Evolutionary conservation across 2,888 invertebrate species (phyloP), one percentile per base, ranked within the genome.

Genomic region (Callyntrura sp.): DNA sequence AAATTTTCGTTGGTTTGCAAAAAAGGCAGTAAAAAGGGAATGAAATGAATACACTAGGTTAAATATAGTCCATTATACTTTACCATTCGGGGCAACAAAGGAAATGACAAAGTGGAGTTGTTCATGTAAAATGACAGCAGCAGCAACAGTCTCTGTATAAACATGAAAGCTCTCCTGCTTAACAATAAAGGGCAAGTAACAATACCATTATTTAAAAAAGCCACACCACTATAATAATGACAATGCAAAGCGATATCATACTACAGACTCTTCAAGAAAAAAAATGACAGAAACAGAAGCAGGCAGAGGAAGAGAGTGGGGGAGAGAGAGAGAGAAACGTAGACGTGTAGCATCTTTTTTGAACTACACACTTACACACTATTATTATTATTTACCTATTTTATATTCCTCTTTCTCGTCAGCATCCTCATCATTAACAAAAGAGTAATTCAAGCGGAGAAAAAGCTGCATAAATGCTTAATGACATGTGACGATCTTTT

Each of bases 11-110:
- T 68, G 48, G 73, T 73, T 35, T 35, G 35, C 35, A 35, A 35
- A 35, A 48, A 73, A 14, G 48, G 73, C 23, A 73, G 48, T 48
- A 51, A 73, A 73, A 51, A 23, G 48, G 73, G 70, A 45, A 73
- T 79, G 79, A 79, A 79, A 79, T 79, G 79, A 79, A 79, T 79
- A 79, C 79, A 81, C 62, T 35, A 83, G 83, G 83, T 83, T 83
- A 83, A 68, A 68, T 83, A 83, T 55, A 57, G 68, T 68, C 83
- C 48, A 79, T 57, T 79, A 28, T 57, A 57, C 79, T 35, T n/a
- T 55, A 28, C 28, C 55, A 55, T 78, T 78, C 23, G 14, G 14
- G 25, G 78, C 55, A 45, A 83, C 83, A 83, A 83, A 83, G 83
- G 83, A 83, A 83, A 83, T 83, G 83, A 68, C 83, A 83, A 83